Evolutionary conservation across 2,888 invertebrate species (phyloP).

Genomic region (Calameuta pallipes): DNA sequence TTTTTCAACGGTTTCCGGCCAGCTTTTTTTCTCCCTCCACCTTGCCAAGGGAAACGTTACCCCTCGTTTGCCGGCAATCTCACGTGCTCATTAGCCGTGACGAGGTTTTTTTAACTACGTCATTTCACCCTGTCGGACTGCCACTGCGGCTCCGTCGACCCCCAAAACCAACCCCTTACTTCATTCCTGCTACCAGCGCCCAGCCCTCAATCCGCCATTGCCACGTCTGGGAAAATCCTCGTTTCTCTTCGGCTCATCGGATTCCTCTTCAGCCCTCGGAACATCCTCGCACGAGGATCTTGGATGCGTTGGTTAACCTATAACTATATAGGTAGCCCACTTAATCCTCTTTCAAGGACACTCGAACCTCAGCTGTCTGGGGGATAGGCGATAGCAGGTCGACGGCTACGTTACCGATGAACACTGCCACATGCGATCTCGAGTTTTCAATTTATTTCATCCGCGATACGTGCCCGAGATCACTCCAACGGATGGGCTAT

Average conservation of each 20-base stretch:
- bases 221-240: background rate
- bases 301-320: background rate
- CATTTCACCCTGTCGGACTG: conserved; percentile 4
- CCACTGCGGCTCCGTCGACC: background rate
- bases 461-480: no score
- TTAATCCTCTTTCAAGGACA: conserved; percentile 5
- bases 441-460: no score
- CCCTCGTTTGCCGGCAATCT: conserved; percentile 22
- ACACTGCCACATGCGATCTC: no score
- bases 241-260: background rate
- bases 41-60: conserved; percentile 4
- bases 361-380: conserved; percentile 11
- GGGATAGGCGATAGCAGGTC: background rate
- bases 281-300: background rate
- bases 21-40: background rate
- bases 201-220: background rate
- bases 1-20: no score
- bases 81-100: conserved; percentile 23
- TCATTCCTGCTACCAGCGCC: no score
- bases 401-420: background rate
- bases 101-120: conserved; percentile 18
- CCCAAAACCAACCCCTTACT: no score
- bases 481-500: no score
- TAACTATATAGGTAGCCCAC: no score
- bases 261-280: conserved; percentile 1